Evolutionary conservation across 1,140 invertebrate species (phyloP).

Genomic region (Drosophila ohnishii): DNA sequence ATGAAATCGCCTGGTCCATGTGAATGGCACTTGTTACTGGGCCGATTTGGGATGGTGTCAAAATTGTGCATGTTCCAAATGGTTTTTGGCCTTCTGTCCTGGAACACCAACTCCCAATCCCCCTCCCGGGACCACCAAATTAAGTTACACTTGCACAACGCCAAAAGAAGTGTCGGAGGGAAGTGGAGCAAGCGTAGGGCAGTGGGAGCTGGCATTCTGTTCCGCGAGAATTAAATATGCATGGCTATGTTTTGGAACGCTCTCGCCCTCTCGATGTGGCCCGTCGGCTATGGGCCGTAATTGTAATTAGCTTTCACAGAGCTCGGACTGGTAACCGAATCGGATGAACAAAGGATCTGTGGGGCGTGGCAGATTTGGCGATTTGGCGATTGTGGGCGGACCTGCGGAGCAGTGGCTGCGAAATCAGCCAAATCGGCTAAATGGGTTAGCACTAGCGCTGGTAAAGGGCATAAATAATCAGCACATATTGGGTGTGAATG

Average conservation of each 20-base stretch:
- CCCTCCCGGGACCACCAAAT: slow-evolving; percentile 43
- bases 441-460: slow-evolving; percentile 58
- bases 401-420: slow-evolving; percentile 11
- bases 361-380: slow-evolving; percentile 17
- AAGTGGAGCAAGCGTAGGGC: background rate
- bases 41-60: slow-evolving; percentile 51
- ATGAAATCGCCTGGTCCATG: slow-evolving; percentile 67
- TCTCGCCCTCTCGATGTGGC: slow-evolving; percentile 2
- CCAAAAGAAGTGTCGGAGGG: slow-evolving; percentile 58
- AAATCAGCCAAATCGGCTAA: slow-evolving; percentile 65
- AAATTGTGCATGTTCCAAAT: slow-evolving; percentile 76
- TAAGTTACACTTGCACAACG: slow-evolving; percentile 76
- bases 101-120: slow-evolving; percentile 3
- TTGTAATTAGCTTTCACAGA: slow-evolving; percentile 67
- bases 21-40: slow-evolving; percentile 67
- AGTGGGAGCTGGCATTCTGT: slow-evolving; percentile 27
- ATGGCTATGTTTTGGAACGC: slow-evolving; percentile 65
- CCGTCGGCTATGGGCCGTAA: slow-evolving; percentile 42
- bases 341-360: slow-evolving; percentile 54
- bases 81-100: slow-evolving; percentile 55
- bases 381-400: slow-evolving; percentile 20
- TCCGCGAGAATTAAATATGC: slow-evolving; percentile 69
- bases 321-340: slow-evolving; percentile 32
- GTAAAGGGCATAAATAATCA: slow-evolving; percentile 65
- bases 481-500: slow-evolving; percentile 36